phyloP scores from a whole-genome alignment of 2,888 invertebrate genomes.

The Tyria jacobaeae region DNA sequence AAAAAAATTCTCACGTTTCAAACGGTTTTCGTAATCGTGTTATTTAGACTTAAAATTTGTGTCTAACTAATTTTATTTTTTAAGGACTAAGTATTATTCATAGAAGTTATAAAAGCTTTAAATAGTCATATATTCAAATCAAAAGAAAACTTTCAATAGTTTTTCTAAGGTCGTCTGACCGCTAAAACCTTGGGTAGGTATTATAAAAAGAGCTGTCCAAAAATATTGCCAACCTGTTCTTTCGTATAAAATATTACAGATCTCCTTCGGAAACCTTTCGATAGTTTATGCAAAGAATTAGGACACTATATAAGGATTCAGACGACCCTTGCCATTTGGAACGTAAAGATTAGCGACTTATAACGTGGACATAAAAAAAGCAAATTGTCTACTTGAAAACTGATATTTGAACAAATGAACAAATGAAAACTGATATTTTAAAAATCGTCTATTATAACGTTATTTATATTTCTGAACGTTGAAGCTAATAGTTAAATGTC shows the following conservation, averaged over 20 bases:
- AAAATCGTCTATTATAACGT: too few species aligned
- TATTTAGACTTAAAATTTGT: too few species aligned
- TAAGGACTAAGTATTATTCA: too few species aligned
- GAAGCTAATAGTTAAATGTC: too few species aligned
- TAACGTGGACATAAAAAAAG: slow-evolving; percentile 5
- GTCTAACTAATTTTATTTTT: too few species aligned
- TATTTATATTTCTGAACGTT: too few species aligned
- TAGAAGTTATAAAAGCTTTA: too few species aligned
- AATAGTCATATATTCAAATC: not conserved
- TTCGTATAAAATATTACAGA: not conserved
- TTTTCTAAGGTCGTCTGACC: not conserved
- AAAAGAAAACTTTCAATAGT: not conserved
- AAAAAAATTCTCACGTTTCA: too few species aligned
- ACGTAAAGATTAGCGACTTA: slow-evolving; percentile 13
- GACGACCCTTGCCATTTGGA: slow-evolving; percentile 13
- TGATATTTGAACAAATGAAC: too few species aligned
- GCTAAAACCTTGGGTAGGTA: not conserved
- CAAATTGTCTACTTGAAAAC: not conserved
- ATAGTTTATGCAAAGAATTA: slow-evolving; percentile 15
- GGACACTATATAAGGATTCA: slow-evolving; percentile 17
- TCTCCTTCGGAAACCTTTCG: not conserved
- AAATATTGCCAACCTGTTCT: slow-evolving; percentile 4
- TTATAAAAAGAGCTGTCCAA: not conserved
- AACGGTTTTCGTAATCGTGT: too few species aligned
- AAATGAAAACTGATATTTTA: too few species aligned